These are phyloP conservation scores for Menidia beryllina DNA, from an alignment of 2,113 vertebrate genomes.

Conservation along the genomic window DNA sequence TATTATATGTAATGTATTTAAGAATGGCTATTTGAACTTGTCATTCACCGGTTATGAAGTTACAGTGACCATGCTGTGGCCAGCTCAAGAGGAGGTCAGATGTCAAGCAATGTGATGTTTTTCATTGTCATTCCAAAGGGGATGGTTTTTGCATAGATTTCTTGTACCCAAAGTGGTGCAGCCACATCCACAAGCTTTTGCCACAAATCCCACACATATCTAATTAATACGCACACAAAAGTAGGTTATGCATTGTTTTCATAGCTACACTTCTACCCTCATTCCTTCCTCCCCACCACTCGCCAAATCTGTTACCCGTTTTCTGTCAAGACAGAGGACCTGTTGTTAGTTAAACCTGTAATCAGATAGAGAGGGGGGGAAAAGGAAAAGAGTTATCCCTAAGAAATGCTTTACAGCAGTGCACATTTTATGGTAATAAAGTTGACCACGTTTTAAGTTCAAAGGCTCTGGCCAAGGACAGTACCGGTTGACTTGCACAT, in stretches of 20 bases:
- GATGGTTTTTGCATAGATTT: slow-evolving; percentile 45
- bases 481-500: slow-evolving; percentile 30
- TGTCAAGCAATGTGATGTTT: slow-evolving; percentile 51
- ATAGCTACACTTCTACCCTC: slow-evolving; percentile 1
- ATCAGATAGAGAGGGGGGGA: slow-evolving; percentile 41
- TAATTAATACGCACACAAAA: slow-evolving; percentile 68
- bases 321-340: slow-evolving; percentile 52
- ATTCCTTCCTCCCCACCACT: not conserved
- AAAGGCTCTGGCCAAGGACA: slow-evolving; percentile 33
- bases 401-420: slow-evolving; percentile 25
- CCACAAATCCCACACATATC: slow-evolving; percentile 48
- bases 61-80: not conserved
- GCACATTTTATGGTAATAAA: slow-evolving; percentile 36
- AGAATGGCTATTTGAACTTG: not conserved
- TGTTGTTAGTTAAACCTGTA: slow-evolving; percentile 75
- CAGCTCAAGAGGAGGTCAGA: not conserved
- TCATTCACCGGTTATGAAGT: not conserved
- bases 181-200: slow-evolving; percentile 32
- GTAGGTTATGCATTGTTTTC: slow-evolving; percentile 75
- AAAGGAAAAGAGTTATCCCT: not conserved
- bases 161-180: slow-evolving; percentile 22
- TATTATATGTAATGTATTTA: not conserved
- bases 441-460: slow-evolving; percentile 48
- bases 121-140: slow-evolving; percentile 45
- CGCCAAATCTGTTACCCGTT: slow-evolving; percentile 55